phyloP scores from a whole-genome alignment of 2,888 invertebrate species.

The Coremacera marginata region DNA sequence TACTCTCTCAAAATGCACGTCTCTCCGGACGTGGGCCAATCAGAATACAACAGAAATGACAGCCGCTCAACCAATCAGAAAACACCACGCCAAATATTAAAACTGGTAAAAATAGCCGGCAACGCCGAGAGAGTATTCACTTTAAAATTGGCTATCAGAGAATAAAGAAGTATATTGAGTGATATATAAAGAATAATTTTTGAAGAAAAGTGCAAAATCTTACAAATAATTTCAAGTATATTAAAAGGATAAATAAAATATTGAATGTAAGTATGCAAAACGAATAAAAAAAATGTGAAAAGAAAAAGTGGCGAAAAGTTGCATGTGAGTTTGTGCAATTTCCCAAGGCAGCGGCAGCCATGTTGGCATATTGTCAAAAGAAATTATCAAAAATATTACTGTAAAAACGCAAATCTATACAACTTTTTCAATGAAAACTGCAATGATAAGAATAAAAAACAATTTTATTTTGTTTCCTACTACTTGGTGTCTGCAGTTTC shows the following conservation, averaged over 20 bases:
- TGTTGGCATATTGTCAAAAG: slow-evolving; percentile 52
- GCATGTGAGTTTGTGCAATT: background rate
- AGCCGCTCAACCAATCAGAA: slow-evolving; percentile 55
- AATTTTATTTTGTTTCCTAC: too few species aligned
- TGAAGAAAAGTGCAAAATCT: slow-evolving; percentile 22
- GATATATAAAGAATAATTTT: slow-evolving; percentile 21
- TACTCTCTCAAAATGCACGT: background rate
- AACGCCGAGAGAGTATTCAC: slow-evolving; percentile 59
- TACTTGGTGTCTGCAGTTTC: too few species aligned
- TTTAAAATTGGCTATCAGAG: slow-evolving; percentile 62
- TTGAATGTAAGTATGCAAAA: slow-evolving; percentile 44
- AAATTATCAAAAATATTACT: too few species aligned
- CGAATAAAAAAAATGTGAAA: slow-evolving; percentile 34
- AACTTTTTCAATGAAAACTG: too few species aligned
- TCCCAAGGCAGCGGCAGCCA: slow-evolving; percentile 50
- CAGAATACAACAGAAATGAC: slow-evolving; percentile 54
- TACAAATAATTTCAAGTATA: slow-evolving; percentile 16
- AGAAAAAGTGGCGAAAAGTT: background rate
- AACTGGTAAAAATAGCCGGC: slow-evolving; percentile 63
- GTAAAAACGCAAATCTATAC: too few species aligned
- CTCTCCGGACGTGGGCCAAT: slow-evolving; percentile 61
- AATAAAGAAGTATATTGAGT: slow-evolving; percentile 55
- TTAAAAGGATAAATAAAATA: slow-evolving; percentile 20
- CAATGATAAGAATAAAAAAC: too few species aligned
- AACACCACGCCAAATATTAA: slow-evolving; percentile 55